These are phyloP conservation scores for Drosophila longiperda DNA, from an alignment of 2,888 invertebrate genomes.

Conservation along the genomic window DNA sequence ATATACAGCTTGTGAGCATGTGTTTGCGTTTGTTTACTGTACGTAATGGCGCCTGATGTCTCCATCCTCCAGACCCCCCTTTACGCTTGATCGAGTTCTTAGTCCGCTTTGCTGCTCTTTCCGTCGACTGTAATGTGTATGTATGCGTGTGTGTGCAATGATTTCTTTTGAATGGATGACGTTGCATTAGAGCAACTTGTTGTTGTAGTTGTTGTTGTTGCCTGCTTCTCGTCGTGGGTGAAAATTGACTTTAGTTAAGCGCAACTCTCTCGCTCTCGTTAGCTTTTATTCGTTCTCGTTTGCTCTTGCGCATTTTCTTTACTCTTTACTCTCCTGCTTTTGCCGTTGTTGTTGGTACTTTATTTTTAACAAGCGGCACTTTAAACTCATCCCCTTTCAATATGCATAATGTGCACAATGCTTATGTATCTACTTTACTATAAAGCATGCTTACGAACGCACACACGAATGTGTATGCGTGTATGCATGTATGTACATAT, in stretches of 20 bases:
- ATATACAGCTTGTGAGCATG: background rate
- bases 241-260: conserved; percentile 45
- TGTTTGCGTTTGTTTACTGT: conserved; percentile 19
- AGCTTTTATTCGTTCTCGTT: conserved; percentile 10
- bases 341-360: conserved; percentile 42
- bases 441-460: conserved; percentile 54
- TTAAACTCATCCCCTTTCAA: conserved; percentile 71
- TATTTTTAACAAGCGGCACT: conserved; percentile 69
- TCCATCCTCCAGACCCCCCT: background rate
- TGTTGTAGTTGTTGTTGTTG: conserved; percentile 45
- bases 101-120: conserved; percentile 33
- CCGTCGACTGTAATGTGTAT: conserved; percentile 17
- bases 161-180: conserved; percentile 72
- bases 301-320: conserved; percentile 10
- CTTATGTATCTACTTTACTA: conserved; percentile 77
- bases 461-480: conserved; percentile 3
- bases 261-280: conserved; percentile 27
- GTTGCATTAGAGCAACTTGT: conserved; percentile 74
- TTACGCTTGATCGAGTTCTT: conserved; percentile 33
- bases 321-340: conserved; percentile 14
- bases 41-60: conserved; percentile 31
- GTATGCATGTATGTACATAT: conserved; percentile 3
- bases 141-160: conserved; percentile 33
- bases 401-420: conserved; percentile 69
- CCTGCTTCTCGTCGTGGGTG: conserved; percentile 28